Evolutionary conservation across 2,888 invertebrate species (phyloP).

Genomic region (Hetaerina titia): DNA sequence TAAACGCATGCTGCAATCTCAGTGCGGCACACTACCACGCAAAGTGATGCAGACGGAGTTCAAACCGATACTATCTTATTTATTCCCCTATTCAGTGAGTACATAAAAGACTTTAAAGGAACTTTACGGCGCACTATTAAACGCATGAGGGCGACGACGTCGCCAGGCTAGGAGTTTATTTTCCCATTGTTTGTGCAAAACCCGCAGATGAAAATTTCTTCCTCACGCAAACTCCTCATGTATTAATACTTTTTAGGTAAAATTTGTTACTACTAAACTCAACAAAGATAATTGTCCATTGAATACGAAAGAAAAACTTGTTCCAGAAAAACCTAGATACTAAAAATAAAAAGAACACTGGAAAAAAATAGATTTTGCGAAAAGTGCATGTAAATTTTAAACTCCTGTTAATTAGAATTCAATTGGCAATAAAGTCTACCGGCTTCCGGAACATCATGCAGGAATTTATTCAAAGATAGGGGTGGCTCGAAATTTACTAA

Average conservation of each 20-base stretch:
- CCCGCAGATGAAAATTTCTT: not conserved
- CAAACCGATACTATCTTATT: not conserved
- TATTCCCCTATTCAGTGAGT: not conserved
- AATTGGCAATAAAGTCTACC: too few species aligned
- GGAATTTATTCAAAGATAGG: too few species aligned
- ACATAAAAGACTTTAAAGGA: slow-evolving; percentile 9
- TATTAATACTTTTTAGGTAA: not conserved
- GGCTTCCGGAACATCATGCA: too few species aligned
- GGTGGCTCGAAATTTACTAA: too few species aligned
- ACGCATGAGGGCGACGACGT: not conserved
- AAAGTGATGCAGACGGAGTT: not conserved
- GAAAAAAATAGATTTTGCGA: too few species aligned
- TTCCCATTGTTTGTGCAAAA: not conserved
- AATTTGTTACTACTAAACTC: not conserved
- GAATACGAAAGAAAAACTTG: too few species aligned
- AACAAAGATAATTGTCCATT: not conserved
- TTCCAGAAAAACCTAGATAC: too few species aligned
- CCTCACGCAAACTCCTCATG: not conserved
- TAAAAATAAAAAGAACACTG: too few species aligned
- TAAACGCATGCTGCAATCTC: not conserved
- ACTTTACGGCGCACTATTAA: not conserved
- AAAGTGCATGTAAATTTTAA: too few species aligned
- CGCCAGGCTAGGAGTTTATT: not conserved
- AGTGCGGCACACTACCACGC: not conserved
- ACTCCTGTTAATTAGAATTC: too few species aligned